Base-by-base conservation (phyloP, 2,888 invertebrate genomes). In the Cosmorhoe ocellata region DNA sequence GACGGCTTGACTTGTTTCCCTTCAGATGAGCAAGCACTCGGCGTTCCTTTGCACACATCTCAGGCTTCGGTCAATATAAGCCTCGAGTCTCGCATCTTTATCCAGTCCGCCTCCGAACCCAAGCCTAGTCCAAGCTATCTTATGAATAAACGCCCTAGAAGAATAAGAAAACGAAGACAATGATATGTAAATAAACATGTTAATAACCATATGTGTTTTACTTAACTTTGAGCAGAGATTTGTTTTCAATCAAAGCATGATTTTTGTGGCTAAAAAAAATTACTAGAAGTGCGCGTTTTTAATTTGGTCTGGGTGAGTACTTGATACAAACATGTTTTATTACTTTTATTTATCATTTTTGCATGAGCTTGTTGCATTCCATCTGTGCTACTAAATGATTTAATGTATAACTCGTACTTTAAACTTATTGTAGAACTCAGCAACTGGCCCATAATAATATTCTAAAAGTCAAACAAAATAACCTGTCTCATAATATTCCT, bases 151-250 rank as follows among this genome's bases (percentile, higher is more conserved):
- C 65, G 58, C 55, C 40, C 53, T 61, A 76, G 63, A 58, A 73
- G 65, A 69, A 61, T 57, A 48, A 71, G 64, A 56, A 71, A 69
- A 63, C 59, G 58, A 56, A 69, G 65, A 63, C 40, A 58, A 59
- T 68, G 47, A 66, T 61, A 56, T 72, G 64, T 62, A 64, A 65
- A 66, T 73, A 70, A 69, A 18, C 68, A 67, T 64, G 59, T 58
- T 74, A 71, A 74, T 68, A 74, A 73, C 71, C 72, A 69, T 61
- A 53, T 51, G 63, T 59, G 60, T 60, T 58, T 60, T 54, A 57
- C 68, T 66, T 58, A 65, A 65, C 67, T 75, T 64, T 73, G 84
- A 84, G 84, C 86, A 87, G 86, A 86, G 86, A 80, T 85, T 82
- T 72, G 63, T 69, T 55, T 43, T 40, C 36, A 24, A 10, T 30